Conservation (phyloP, 2,113 vertebrate genomes). For the Hyla sarda region DNA sequence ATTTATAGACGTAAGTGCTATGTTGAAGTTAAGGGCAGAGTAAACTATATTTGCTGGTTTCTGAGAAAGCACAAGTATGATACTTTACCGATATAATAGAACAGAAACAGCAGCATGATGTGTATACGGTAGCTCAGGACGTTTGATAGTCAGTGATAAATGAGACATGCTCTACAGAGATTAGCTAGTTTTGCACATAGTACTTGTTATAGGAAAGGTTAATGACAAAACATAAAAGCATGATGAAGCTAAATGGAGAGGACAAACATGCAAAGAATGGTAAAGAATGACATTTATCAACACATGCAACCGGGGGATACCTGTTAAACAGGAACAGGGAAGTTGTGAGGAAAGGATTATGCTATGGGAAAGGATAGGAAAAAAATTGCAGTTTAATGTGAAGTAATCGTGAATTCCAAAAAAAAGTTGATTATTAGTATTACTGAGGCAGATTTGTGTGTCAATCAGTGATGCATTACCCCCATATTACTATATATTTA, state of each 20-base stretch:
- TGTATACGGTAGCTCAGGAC: not conserved
- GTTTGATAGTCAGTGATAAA: not conserved
- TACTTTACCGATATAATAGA: too few species aligned
- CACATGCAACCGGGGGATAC: slow-evolving; percentile 58
- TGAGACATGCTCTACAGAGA: not conserved
- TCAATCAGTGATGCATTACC: not conserved
- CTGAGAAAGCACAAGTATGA: too few species aligned
- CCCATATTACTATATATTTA: not conserved
- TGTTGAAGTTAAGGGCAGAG: not conserved
- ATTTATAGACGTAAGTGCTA: not conserved
- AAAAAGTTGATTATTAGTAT: not conserved
- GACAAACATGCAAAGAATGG: slow-evolving; percentile 17
- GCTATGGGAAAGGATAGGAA: slow-evolving; percentile 63
- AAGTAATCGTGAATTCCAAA: not conserved
- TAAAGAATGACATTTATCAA: slow-evolving; percentile 24
- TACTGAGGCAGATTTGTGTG: not conserved
- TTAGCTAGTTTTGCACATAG: not conserved
- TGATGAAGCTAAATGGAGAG: not conserved
- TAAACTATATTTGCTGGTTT: not conserved
- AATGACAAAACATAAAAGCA: not conserved
- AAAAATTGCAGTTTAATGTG: slow-evolving; percentile 44
- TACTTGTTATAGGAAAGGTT: not conserved
- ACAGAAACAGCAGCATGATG: not conserved
- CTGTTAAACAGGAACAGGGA: slow-evolving; percentile 63
- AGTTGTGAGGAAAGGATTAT: slow-evolving; percentile 59